Conservation (phyloP, 2,113 vertebrate genomes). For the Calidris pugnax region DNA sequence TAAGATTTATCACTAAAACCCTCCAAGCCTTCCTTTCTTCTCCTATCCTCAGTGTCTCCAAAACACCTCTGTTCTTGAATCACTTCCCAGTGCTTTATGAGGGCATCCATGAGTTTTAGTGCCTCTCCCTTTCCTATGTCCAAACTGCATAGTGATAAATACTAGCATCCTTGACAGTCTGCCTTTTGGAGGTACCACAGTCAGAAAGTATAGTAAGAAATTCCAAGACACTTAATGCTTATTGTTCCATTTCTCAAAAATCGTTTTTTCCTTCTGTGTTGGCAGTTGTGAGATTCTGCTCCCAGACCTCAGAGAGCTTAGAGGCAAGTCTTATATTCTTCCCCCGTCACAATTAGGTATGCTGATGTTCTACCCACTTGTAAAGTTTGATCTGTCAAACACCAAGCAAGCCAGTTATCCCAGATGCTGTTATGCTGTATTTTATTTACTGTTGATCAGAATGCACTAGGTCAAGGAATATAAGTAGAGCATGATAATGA, state of each 20-base stretch:
- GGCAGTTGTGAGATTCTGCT: background rate
- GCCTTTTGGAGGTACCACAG: background rate
- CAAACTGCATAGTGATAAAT: background rate
- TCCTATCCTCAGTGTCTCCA: background rate
- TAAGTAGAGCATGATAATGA: background rate
- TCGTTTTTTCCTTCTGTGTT: background rate
- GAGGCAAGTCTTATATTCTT: background rate
- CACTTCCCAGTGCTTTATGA: background rate
- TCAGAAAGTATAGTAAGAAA: background rate
- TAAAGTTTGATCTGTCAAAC: background rate
- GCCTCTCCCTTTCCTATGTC: background rate
- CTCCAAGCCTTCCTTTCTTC: background rate
- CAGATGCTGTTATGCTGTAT: background rate
- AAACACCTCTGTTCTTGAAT: background rate
- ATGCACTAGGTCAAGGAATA: background rate
- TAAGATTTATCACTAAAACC: background rate
- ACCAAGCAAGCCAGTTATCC: background rate
- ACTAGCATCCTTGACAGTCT: background rate
- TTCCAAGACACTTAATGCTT: background rate
- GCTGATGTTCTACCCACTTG: background rate
- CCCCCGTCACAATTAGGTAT: background rate
- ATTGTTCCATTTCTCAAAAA: background rate
- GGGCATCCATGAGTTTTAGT: background rate
- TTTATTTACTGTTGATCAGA: background rate
- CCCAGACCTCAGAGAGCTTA: background rate